phyloP scores from a whole-genome alignment of 2,113 vertebrate genomes.

The Buteo buteo region DNA sequence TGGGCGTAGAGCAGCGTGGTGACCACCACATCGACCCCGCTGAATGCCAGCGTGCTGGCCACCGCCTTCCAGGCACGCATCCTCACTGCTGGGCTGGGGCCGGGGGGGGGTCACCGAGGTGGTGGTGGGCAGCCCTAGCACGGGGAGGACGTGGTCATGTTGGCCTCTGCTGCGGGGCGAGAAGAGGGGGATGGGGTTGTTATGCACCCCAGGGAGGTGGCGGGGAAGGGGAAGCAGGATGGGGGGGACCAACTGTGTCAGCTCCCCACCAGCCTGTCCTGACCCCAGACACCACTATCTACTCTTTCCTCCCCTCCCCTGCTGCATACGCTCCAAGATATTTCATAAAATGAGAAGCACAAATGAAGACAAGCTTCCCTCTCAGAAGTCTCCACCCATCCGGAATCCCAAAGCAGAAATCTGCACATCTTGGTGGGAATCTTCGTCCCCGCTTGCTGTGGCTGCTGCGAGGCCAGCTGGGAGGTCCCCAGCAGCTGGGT shows the following conservation, averaged over 20 bases:
- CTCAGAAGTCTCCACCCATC: background rate
- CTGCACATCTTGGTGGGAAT: background rate
- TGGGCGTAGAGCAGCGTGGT: slow-evolving; percentile 83
- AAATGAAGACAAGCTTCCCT: background rate
- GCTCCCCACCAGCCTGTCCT: background rate
- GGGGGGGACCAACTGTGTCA: fast-evolving
- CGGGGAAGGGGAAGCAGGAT: background rate
- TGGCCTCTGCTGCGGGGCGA: background rate
- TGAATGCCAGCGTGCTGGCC: slow-evolving; percentile 70
- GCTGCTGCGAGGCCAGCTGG: fast-evolving
- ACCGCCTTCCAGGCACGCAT: slow-evolving; percentile 78
- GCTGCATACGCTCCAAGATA: fast-evolving
- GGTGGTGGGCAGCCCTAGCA: background rate
- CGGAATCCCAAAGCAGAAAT: background rate
- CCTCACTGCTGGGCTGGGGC: background rate
- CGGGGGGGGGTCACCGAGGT: background rate
- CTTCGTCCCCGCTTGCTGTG: background rate
- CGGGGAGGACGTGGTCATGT: background rate
- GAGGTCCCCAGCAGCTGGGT: background rate
- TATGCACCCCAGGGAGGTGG: fast-evolving
- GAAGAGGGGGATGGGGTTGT: background rate
- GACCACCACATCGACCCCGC: slow-evolving; percentile 75
- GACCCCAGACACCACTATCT: background rate
- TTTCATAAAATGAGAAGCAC: background rate
- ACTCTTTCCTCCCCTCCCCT: background rate